Conservation (phyloP, 1,140 invertebrate species). For the Drosophila virilis region DNA sequence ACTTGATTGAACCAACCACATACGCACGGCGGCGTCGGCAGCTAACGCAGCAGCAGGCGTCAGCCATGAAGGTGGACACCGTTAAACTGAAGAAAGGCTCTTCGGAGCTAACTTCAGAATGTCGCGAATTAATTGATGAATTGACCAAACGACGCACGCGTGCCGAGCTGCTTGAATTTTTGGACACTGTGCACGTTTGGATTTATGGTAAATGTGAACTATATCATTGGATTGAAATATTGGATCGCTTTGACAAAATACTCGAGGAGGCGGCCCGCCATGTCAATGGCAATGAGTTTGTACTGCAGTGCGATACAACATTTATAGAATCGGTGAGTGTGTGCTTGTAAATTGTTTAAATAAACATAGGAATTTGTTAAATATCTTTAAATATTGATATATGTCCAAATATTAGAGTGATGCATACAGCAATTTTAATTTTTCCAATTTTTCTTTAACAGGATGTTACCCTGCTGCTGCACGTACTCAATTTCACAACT, state of each 20-base stretch:
- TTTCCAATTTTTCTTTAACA: conserved; percentile 61
- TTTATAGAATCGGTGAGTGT: conserved; percentile 87
- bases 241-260: conserved; percentile 93
- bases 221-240: conserved; percentile 95
- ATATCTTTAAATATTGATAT: too few relatives aligned
- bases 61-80: conserved; percentile 94
- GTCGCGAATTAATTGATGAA: conserved; percentile 91
- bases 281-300: conserved; percentile 89
- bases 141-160: conserved; percentile 88
- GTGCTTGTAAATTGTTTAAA: background rate
- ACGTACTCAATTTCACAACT: conserved; percentile 93
- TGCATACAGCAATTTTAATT: too few relatives aligned
- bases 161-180: conserved; percentile 89
- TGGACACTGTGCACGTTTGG: conserved; percentile 93
- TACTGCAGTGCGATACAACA: conserved; percentile 90
- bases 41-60: conserved; percentile 35
- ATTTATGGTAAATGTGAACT: conserved; percentile 96
- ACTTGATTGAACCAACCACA: conserved; percentile 37
- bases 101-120: conserved; percentile 94
- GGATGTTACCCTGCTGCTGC: conserved; percentile 91
- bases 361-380: too few relatives aligned
- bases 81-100: conserved; percentile 94
- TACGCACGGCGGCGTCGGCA: conserved; percentile 45
- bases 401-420: too few relatives aligned
- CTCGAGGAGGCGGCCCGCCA: conserved; percentile 90